phyloP scores from a whole-genome alignment of 2,113 vertebrate species.

The Equus przewalskii region DNA sequence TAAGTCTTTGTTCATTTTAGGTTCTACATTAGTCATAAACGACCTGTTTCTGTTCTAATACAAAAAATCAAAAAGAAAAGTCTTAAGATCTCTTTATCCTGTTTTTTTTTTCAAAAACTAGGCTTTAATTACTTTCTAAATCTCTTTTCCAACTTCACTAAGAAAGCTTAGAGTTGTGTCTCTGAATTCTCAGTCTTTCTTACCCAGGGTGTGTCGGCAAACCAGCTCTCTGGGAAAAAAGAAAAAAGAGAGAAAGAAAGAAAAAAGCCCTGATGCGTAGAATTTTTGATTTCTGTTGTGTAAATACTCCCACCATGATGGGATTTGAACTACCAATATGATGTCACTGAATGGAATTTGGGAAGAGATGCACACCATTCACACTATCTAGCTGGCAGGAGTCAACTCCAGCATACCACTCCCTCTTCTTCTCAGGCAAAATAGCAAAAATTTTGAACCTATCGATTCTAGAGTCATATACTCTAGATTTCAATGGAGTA shows the following conservation, averaged over 20 bases:
- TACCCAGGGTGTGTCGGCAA: neutral
- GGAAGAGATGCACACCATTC: neutral
- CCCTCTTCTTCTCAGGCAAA: neutral
- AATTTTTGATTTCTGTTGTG: neutral
- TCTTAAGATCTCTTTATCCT: neutral
- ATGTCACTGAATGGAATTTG: rapidly evolving
- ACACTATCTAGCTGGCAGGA: neutral
- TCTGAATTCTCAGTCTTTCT: neutral
- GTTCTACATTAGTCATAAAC: neutral
- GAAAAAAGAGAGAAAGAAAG: neutral
- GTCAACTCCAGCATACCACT: neutral
- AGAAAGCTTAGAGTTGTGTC: neutral
- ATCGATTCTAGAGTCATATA: neutral
- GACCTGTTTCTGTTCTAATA: conserved; percentile 9
- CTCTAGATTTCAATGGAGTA: neutral
- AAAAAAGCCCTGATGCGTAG: neutral
- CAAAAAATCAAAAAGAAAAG: neutral
- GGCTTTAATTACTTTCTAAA: neutral
- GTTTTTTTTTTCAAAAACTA: neutral
- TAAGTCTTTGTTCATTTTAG: neutral
- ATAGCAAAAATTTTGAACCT: neutral
- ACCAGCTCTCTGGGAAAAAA: neutral
- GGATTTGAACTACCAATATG: neutral
- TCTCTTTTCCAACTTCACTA: neutral
- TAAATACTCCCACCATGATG: neutral